A percentile compares a stretch with the other conserved stretches of the same genome.
phyloP scores from a whole-genome alignment of 2,113 vertebrate species.

The Lophius piscatorius region DNA sequence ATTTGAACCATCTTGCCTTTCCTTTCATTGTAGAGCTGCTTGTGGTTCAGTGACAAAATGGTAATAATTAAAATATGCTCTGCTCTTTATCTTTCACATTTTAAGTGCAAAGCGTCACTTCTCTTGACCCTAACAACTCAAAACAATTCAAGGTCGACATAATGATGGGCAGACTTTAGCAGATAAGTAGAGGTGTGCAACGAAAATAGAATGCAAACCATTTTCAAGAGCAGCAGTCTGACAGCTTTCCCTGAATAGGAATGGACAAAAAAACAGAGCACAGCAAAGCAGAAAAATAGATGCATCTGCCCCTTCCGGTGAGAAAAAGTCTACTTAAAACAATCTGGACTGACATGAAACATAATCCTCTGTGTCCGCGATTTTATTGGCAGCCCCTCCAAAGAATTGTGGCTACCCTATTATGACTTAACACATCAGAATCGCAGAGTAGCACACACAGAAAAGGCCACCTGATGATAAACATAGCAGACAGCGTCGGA shows the following conservation, averaged over 20 bases:
- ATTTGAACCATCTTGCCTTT: too few species aligned
- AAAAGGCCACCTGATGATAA: conserved; percentile 84
- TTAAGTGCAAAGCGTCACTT: background rate
- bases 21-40: too few species aligned
- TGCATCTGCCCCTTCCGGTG: conserved; percentile 36
- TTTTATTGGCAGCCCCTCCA: conserved; percentile 80
- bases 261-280: conserved; percentile 10
- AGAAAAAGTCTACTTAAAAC: conserved; percentile 50
- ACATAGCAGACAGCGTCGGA: conserved; percentile 75
- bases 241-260: conserved; percentile 29
- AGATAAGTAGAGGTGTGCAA: background rate
- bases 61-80: too few species aligned
- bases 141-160: background rate
- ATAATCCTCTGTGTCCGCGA: conserved; percentile 78
- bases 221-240: background rate
- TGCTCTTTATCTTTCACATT: too few species aligned
- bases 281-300: conserved; percentile 20
- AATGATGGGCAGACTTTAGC: background rate
- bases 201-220: background rate
- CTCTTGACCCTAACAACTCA: background rate
- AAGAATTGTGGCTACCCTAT: conserved; percentile 79
- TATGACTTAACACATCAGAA: conserved; percentile 86
- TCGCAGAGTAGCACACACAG: conserved; percentile 79
- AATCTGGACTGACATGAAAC: conserved; percentile 75
- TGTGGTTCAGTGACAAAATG: too few species aligned